These are phyloP conservation scores for Nicator chloris DNA, from an alignment of 2,113 vertebrate genomes.

Conservation along the genomic window DNA sequence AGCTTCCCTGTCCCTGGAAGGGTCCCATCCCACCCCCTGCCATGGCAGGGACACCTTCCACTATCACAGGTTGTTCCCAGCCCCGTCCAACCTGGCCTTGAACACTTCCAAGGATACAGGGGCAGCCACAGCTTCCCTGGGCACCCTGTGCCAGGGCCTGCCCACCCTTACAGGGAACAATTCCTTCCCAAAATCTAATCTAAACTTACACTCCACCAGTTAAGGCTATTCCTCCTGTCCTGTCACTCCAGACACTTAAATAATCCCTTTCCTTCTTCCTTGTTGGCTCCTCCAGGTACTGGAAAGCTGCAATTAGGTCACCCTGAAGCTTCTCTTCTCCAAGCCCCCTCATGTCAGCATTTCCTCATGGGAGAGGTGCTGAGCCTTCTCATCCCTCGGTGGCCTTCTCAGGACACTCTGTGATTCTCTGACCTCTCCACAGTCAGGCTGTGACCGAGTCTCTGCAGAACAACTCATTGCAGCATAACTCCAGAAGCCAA, in stretches of 20 bases:
- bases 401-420: background rate
- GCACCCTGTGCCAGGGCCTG: background rate
- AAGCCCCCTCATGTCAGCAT: accelerated
- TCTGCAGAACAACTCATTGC: accelerated
- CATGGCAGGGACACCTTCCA: background rate
- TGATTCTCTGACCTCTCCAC: accelerated
- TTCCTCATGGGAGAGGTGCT: background rate
- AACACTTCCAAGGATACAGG: background rate
- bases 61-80: background rate
- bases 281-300: background rate
- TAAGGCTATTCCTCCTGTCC: background rate
- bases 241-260: background rate
- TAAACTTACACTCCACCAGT: no score
- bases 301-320: background rate
- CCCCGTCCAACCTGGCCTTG: background rate
- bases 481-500: background rate
- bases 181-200: background rate
- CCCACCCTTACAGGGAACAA: accelerated
- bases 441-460: background rate
- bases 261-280: no score
- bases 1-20: no score
- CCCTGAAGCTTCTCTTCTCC: background rate
- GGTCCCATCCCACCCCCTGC: background rate
- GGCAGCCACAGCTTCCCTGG: background rate
- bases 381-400: accelerated